Evolutionary conservation across 2,888 invertebrate genomes (phyloP).

Genomic region (Stenodera caucasica): DNA sequence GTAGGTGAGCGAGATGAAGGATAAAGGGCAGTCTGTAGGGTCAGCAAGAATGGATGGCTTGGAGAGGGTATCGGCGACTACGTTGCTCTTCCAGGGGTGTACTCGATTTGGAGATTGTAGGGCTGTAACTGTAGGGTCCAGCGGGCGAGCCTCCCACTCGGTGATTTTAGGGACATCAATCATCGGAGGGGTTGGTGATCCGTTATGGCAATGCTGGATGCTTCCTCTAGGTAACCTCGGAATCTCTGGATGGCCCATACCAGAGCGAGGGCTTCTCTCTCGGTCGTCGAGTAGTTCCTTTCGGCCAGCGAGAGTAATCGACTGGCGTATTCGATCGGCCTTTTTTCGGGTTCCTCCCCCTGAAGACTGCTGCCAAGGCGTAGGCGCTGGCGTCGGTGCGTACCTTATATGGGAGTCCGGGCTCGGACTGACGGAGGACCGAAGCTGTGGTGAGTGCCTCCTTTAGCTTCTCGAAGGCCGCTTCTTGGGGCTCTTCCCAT

Average conservation of each 20-base stretch:
- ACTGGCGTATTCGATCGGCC: conserved; percentile 40
- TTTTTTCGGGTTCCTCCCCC: conserved; percentile 30
- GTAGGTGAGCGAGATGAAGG: too few relatives aligned
- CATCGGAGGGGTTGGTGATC: conserved; percentile 57
- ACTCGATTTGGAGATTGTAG: conserved; percentile 48
- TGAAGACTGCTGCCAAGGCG: conserved; percentile 35
- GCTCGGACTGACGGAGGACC: conserved; percentile 33
- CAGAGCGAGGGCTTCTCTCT: conserved; percentile 38
- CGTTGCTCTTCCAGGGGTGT: conserved; percentile 49
- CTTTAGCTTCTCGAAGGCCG: conserved; percentile 32
- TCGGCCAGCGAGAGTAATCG: conserved; percentile 35
- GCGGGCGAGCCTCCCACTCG: conserved; percentile 51
- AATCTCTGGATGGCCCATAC: conserved; percentile 50
- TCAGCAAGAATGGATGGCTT: too few relatives aligned
- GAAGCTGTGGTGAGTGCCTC: conserved; percentile 30
- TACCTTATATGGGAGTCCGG: conserved; percentile 34
- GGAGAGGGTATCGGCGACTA: too few relatives aligned
- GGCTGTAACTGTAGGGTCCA: conserved; percentile 53
- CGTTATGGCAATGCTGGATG: conserved; percentile 46
- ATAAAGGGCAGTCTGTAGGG: too few relatives aligned
- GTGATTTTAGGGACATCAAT: conserved; percentile 50
- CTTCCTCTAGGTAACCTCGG: conserved; percentile 50
- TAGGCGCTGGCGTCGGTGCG: conserved; percentile 38
- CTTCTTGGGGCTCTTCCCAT: conserved; percentile 21
- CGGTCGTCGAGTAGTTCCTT: conserved; percentile 36